Evolutionary conservation across 2,888 invertebrate genomes (phyloP).

Genomic region (Lymantria dispar): DNA sequence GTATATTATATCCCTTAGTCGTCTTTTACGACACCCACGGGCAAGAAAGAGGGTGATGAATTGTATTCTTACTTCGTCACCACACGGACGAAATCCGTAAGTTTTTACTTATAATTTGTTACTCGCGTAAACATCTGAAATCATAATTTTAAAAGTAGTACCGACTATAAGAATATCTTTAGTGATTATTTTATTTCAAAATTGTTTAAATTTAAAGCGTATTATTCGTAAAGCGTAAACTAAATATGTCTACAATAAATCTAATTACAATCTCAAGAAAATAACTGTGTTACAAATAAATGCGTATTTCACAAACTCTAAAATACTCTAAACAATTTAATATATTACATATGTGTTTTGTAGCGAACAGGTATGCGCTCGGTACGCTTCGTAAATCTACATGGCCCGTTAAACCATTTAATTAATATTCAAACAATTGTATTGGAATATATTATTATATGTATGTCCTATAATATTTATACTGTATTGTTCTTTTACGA

Average conservation of each 20-base stretch:
- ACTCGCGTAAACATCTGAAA: too few relatives aligned
- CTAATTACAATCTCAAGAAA: neutral
- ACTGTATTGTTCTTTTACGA: too few relatives aligned
- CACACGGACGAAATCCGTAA: too few relatives aligned
- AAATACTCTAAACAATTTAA: slow-evolving; percentile 56
- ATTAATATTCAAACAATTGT: slow-evolving; percentile 73
- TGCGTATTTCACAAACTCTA: slow-evolving; percentile 18
- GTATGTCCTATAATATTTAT: slow-evolving; percentile 16
- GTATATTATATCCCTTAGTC: too few relatives aligned
- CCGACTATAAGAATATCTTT: too few relatives aligned
- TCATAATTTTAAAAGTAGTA: too few relatives aligned
- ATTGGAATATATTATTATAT: slow-evolving; percentile 40
- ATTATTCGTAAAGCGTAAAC: neutral
- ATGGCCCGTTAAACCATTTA: slow-evolving; percentile 74
- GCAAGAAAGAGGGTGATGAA: too few relatives aligned
- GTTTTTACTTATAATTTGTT: too few relatives aligned
- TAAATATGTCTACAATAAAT: neutral
- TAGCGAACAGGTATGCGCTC: slow-evolving; percentile 59
- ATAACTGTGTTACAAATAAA: slow-evolving; percentile 11
- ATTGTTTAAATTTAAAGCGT: neutral
- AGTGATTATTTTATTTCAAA: too few relatives aligned
- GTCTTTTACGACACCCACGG: too few relatives aligned
- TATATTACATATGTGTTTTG: slow-evolving; percentile 61
- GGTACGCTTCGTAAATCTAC: slow-evolving; percentile 56
- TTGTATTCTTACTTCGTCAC: too few relatives aligned